Evolutionary conservation across 2,888 invertebrate genomes (phyloP).

Genomic region (Cremastobaeus sp.): DNA sequence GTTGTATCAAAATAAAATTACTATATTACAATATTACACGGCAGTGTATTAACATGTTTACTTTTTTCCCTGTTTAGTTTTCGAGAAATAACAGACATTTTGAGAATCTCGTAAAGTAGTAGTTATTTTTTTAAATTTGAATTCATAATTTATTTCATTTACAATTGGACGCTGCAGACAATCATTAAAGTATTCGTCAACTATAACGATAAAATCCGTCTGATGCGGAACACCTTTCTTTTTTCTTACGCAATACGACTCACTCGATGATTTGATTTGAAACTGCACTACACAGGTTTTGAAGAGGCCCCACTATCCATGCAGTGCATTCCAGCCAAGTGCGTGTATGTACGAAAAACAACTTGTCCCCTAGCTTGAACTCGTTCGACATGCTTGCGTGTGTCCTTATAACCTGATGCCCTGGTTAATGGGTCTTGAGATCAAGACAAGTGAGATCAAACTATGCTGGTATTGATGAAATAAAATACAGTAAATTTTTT

Average conservation of each 20-base stretch:
- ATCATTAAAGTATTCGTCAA: too few species aligned
- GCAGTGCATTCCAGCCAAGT: slow-evolving; percentile 44
- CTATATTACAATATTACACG: slow-evolving; percentile 31
- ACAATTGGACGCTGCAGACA: too few species aligned
- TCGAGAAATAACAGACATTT: too few species aligned
- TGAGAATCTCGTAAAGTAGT: too few species aligned
- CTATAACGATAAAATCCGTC: slow-evolving; percentile 43
- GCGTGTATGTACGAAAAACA: slow-evolving; percentile 58
- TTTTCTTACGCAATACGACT: slow-evolving; percentile 43
- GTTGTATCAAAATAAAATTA: slow-evolving; percentile 55
- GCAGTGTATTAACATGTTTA: slow-evolving; percentile 43
- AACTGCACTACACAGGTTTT: slow-evolving; percentile 16
- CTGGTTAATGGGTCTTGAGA: slow-evolving; percentile 47
- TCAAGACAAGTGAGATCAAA: slow-evolving; percentile 25
- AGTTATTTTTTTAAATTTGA: too few species aligned
- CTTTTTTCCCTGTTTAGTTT: slow-evolving; percentile 31
- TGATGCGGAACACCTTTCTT: slow-evolving; percentile 36
- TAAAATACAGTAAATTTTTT: too few species aligned
- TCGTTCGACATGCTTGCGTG: slow-evolving; percentile 51
- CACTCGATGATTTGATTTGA: slow-evolving; percentile 43
- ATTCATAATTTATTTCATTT: too few species aligned
- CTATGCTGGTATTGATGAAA: too few species aligned
- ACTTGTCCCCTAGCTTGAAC: slow-evolving; percentile 57
- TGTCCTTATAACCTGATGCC: slow-evolving; percentile 62
- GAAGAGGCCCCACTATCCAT: slow-evolving; percentile 34